These are phyloP conservation scores for Conopomorpha cramerella DNA, from an alignment of 1,140 invertebrate genomes.

Conservation along the genomic window DNA sequence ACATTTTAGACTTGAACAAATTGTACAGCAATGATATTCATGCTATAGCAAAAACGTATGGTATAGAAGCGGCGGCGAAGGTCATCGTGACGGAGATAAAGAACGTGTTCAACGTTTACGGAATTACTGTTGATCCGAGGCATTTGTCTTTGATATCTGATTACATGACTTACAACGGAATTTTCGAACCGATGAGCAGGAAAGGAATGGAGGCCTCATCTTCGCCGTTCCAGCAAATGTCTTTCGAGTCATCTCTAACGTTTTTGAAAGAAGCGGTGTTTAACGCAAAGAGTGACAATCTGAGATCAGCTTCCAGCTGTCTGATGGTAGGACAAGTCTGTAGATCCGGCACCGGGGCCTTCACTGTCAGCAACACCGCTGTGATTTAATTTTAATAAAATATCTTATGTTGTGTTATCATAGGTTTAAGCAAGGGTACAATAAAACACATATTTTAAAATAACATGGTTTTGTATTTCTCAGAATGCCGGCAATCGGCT, in stretches of 20 bases:
- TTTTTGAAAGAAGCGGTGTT: slow-evolving; percentile 86
- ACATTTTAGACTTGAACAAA: slow-evolving; percentile 82
- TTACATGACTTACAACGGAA: slow-evolving; percentile 97
- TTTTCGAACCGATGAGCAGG: slow-evolving; percentile 87
- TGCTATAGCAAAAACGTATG: slow-evolving; percentile 85
- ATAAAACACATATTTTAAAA: no score
- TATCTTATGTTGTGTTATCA: no score
- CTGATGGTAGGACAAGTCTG: slow-evolving; percentile 86
- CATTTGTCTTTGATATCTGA: slow-evolving; percentile 94
- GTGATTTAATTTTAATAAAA: no score
- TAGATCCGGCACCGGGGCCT: slow-evolving; percentile 83
- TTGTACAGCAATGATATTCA: slow-evolving; percentile 96
- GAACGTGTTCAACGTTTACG: slow-evolving; percentile 94
- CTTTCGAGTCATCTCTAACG: slow-evolving; percentile 89
- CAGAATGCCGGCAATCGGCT: no score
- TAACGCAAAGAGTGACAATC: slow-evolving; percentile 70
- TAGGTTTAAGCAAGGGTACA: no score
- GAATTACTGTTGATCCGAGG: slow-evolving; percentile 91
- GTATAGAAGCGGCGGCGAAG: slow-evolving; percentile 93
- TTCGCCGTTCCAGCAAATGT: slow-evolving; percentile 97
- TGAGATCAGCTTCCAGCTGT: slow-evolving; percentile 87
- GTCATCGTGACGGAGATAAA: slow-evolving; percentile 90
- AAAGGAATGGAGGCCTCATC: slow-evolving; percentile 85
- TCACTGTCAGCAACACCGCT: slow-evolving; percentile 49
- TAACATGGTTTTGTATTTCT: no score